phyloP scores from a whole-genome alignment of 2,797 vertebrate species.

The Myotis vivesi region DNA sequence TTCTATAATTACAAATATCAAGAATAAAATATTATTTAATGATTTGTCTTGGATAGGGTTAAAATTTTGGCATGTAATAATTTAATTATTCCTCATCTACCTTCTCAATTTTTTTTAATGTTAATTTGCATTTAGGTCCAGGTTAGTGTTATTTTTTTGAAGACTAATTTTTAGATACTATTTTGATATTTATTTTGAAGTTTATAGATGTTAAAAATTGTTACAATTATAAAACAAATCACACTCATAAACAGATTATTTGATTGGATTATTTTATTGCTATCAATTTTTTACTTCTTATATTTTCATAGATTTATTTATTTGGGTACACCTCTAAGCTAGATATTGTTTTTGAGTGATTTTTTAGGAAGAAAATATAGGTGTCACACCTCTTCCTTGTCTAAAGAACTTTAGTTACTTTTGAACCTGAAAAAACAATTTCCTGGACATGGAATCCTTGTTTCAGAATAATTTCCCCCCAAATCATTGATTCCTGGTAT shows the following conservation, averaged over 20 bases:
- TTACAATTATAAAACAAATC: not conserved
- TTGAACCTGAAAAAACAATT: not conserved
- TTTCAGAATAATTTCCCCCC: not conserved
- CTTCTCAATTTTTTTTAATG: not conserved
- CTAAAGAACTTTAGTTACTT: not conserved
- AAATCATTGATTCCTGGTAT: not conserved
- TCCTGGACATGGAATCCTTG: not conserved
- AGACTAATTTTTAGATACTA: not conserved
- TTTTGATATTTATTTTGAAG: slow-evolving; percentile 34
- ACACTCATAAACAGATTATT: not conserved
- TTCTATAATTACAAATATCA: not conserved
- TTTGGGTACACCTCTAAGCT: not conserved
- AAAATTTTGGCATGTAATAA: not conserved
- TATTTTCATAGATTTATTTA: not conserved
- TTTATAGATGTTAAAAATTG: not conserved
- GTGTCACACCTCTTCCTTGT: not conserved
- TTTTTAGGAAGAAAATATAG: not conserved
- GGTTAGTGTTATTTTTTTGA: slow-evolving; percentile 19
- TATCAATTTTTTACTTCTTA: not conserved
- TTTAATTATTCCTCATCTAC: not conserved
- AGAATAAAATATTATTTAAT: not conserved
- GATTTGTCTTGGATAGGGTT: not conserved
- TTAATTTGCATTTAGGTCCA: not conserved
- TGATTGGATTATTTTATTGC: not conserved
- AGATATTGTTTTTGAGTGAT: not conserved